phyloP scores from a whole-genome alignment of 2,888 invertebrate species.

The Eristalis tenax region DNA sequence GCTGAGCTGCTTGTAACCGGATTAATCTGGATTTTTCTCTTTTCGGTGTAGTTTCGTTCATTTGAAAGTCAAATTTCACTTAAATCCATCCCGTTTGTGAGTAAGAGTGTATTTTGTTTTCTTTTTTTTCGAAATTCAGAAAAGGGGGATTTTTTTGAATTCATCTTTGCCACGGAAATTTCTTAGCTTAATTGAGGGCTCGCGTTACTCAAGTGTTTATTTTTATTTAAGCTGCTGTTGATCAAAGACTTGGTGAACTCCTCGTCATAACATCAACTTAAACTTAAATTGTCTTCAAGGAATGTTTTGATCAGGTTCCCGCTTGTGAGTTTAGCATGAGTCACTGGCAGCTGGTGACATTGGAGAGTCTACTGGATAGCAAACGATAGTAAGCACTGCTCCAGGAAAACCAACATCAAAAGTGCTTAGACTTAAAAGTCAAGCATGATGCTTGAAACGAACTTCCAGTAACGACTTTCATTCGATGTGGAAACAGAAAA shows the following conservation, averaged over 20 bases:
- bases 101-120: background rate
- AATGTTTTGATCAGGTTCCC: too few relatives aligned
- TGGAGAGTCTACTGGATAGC: background rate
- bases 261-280: too few relatives aligned
- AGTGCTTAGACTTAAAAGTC: background rate
- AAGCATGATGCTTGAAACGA: background rate
- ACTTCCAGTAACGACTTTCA: background rate
- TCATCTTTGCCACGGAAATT: background rate
- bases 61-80: background rate
- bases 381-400: background rate
- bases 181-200: background rate
- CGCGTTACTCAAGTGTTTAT: too few relatives aligned
- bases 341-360: too few relatives aligned
- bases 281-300: too few relatives aligned
- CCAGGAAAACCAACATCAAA: background rate
- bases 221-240: too few relatives aligned
- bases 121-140: background rate
- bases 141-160: too few relatives aligned
- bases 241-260: too few relatives aligned
- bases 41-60: background rate
- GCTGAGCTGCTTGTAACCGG: background rate
- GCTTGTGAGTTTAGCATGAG: too few relatives aligned
- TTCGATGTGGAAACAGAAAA: background rate
- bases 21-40: background rate
- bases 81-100: background rate